Conservation (phyloP, 1,140 invertebrate species). For the Zaprionus gabonicus region DNA sequence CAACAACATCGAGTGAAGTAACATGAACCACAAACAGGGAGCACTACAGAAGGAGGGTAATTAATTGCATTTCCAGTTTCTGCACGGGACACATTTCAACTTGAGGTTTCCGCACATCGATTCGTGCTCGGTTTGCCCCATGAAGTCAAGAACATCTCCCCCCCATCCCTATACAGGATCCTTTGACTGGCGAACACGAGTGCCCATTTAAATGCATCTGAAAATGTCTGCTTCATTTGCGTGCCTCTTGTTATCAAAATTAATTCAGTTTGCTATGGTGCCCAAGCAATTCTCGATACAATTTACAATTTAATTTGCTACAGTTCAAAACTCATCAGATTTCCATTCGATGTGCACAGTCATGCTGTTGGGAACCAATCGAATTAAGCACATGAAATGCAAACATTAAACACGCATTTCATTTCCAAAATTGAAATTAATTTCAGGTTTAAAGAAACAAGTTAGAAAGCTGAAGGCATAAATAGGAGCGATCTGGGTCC, state of each 20-base stretch:
- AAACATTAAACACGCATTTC: constrained; percentile 1
- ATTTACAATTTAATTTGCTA: constrained; percentile 49
- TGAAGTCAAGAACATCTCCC: neutral
- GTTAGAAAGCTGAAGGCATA: neutral
- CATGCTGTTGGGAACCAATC: constrained; percentile 51
- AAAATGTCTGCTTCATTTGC: constrained; percentile 17
- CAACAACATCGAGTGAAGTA: neutral
- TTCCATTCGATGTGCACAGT: constrained; percentile 50
- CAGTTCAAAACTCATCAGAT: constrained; percentile 40
- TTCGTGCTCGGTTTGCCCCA: constrained; percentile 13
- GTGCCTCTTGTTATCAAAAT: constrained; percentile 26
- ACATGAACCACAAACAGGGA: constrained; percentile 6
- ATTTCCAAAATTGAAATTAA: constrained; percentile 1
- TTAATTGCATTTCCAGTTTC: constrained; percentile 67
- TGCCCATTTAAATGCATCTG: constrained; percentile 8
- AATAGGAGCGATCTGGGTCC: too few species aligned
- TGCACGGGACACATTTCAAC: constrained; percentile 34
- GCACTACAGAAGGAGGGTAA: constrained; percentile 42
- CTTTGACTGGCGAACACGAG: constrained; percentile 16
- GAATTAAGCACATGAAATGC: constrained; percentile 37
- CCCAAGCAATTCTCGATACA: constrained; percentile 19
- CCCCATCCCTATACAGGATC: constrained; percentile 14
- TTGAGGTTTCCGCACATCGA: constrained; percentile 18
- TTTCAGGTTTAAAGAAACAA: neutral
- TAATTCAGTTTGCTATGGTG: constrained; percentile 30